Base-by-base conservation (phyloP, 2,113 vertebrate genomes). In the Gulo gulo region DNA sequence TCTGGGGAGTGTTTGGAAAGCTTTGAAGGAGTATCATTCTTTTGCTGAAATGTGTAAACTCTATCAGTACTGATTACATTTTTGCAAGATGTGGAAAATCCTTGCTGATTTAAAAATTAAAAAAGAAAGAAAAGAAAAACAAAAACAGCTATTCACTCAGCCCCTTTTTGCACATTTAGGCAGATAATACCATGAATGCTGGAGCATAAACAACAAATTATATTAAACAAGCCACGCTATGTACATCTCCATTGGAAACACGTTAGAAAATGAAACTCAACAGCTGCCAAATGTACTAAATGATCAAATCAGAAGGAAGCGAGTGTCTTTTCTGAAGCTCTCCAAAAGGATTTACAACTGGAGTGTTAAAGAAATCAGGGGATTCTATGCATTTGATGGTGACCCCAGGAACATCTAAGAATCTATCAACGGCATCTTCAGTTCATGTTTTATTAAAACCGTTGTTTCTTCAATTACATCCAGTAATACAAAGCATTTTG, bases 381-480 rank as follows among this genome's bases (percentile, higher is more conserved):
- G 20, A 42, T 24, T 3, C 21, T 74, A 80, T 36, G 29, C 24
- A n/a, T 93, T 96, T 90, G 50, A 85, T 65, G 45, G 47, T 79
- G 92, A 88, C 80, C 63, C 93, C 65, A 45, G 71, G 85, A 95
- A 80, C 52, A 95, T 61, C 59, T 97, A 95, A 98, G 86, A 36
- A 93, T 88, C 92, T 97, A 73, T 93, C 88, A 74, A 97, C 61
- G 50, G 20, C 57, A 86, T 59, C 71, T 59, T 88, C 11, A 50
- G 55, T 78, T 96, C 45, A 52, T 81, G 11, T 95, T 97, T 97
- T 84, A 92, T 42, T 34, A 76, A 87, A 92, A 39, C 61, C 73
- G 98, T 97, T 97, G 96, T 78, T 98, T 98, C 39, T 98, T 97
- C 87, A 92, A 83, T 98, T 98, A 92, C 24, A 45, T 0, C 34